phyloP scores from a whole-genome alignment of 2,888 invertebrate species.

The Pocota personata region DNA sequence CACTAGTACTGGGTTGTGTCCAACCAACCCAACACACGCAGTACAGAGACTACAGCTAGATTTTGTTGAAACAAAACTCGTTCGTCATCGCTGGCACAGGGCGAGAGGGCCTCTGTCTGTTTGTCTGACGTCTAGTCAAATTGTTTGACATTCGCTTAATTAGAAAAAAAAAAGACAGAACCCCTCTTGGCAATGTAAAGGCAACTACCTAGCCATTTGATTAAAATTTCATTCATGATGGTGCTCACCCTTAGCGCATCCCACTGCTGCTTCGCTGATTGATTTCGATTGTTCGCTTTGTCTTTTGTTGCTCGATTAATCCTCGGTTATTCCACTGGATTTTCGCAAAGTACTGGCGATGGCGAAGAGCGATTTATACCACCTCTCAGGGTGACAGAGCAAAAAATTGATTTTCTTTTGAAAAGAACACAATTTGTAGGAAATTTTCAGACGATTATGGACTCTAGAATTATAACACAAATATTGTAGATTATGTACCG shows the following conservation, averaged over 20 bases:
- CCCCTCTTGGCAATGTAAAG: not conserved
- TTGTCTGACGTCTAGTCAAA: constrained; percentile 8
- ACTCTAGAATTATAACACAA: constrained; percentile 3
- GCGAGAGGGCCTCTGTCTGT: not conserved
- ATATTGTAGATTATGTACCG: not conserved
- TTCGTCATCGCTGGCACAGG: not conserved
- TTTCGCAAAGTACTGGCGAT: constrained; percentile 18
- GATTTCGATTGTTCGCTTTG: not conserved
- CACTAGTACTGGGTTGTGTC: not conserved
- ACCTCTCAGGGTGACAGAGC: constrained; percentile 60
- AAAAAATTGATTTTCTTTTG: constrained; percentile 57
- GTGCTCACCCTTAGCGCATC: constrained; percentile 64
- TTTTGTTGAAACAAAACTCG: not conserved
- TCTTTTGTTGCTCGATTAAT: not conserved
- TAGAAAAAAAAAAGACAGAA: constrained; percentile 9
- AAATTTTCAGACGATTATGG: constrained; percentile 16
- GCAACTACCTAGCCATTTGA: constrained; percentile 21
- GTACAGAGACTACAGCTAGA: too few relatives aligned
- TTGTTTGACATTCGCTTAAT: constrained; percentile 44
- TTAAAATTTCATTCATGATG: constrained; percentile 38
- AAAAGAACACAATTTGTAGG: constrained; percentile 14
- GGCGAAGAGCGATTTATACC: constrained; percentile 3
- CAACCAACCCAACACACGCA: not conserved
- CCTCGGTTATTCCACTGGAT: constrained; percentile 6
- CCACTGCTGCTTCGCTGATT: constrained; percentile 19